Evolutionary conservation across 1,140 invertebrate genomes (phyloP), one percentile per base, ranked within the genome.

Genomic region (Cotesia chilonis): DNA sequence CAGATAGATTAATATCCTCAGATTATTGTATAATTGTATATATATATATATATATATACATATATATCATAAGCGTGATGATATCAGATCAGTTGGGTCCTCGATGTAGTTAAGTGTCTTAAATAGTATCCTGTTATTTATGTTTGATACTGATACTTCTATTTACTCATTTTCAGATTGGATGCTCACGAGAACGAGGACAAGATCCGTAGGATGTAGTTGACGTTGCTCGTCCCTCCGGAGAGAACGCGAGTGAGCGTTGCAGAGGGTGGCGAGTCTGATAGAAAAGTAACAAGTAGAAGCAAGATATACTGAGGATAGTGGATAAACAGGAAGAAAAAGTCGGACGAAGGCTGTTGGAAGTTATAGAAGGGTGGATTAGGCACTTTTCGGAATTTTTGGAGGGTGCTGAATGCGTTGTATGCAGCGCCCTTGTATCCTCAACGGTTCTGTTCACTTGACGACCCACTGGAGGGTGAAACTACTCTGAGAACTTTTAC

Each of bases 151-250:
- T 28, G 28, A 28, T 28, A 63, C 36, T 20, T 37, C 47, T 17
- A 4, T 66, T 28, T 74, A 41, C 74, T 78, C 63, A 67, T 64
- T 82, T 78, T 35, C 76, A 83, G 84, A 82, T 81, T 82, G 82
- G 71, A 81, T 84, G 79, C 75, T 82, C 68, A 74, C 77, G 77
- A 80, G 77, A 69, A 80, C 77, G 74, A 78, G 78, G 77, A 77
- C 73, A 80, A 78, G 79, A 78, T 76, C 76, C 77, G 79, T 82
- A 82, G 82, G 84, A 84, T 86, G 84, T 84, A 86, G 84, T 84
- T 87, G 83, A 85, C 85, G 83, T 82, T 82, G 79, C 77, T 82
- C 77, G 74, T 79, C 77, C 75, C 73, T 74, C 72, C 72, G 52
- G 75, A 67, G 75, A 71, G 75, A 71, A 72, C 36, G 70, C 69